Evolutionary conservation across 2,797 vertebrate genomes (phyloP).

Genomic region (Gymnocypris eckloni): DNA sequence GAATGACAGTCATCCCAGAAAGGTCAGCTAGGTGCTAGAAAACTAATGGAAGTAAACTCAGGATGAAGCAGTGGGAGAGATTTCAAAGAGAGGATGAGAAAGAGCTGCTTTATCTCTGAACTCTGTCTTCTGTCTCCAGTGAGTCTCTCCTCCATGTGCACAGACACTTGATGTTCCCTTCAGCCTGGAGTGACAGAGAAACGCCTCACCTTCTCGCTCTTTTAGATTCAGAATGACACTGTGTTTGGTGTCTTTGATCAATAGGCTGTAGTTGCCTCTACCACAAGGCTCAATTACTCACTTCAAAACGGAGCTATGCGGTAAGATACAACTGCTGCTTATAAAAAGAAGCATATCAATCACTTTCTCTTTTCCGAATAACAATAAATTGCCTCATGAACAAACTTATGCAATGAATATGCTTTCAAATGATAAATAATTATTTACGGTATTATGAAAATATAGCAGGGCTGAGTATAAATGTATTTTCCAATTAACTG

Average conservation of each 20-base stretch:
- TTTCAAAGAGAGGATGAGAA: constrained; percentile 34
- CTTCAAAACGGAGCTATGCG: background rate
- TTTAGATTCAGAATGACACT: constrained; percentile 8
- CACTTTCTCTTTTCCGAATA: background rate
- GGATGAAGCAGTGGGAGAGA: constrained; percentile 9
- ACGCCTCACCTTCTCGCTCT: background rate
- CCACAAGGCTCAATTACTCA: constrained; percentile 10
- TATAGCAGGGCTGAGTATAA: background rate
- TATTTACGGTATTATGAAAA: background rate
- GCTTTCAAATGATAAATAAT: background rate
- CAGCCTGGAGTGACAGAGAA: constrained; percentile 27
- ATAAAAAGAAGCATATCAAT: background rate
- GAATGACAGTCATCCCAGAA: constrained; percentile 33
- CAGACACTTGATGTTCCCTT: constrained; percentile 25
- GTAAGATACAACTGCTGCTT: background rate
- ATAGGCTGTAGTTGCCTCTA: background rate
- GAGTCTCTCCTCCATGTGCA: constrained; percentile 1
- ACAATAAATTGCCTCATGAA: background rate
- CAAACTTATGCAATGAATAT: background rate
- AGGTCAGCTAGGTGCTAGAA: constrained; percentile 32
- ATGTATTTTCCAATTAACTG: background rate
- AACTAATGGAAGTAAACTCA: constrained; percentile 21
- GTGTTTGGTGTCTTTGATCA: background rate
- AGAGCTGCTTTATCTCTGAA: constrained; percentile 3
- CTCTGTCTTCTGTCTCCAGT: constrained; percentile 17